These are phyloP conservation scores for Philhelius pedissequus DNA, from an alignment of 2,888 invertebrate species.

Conservation along the genomic window DNA sequence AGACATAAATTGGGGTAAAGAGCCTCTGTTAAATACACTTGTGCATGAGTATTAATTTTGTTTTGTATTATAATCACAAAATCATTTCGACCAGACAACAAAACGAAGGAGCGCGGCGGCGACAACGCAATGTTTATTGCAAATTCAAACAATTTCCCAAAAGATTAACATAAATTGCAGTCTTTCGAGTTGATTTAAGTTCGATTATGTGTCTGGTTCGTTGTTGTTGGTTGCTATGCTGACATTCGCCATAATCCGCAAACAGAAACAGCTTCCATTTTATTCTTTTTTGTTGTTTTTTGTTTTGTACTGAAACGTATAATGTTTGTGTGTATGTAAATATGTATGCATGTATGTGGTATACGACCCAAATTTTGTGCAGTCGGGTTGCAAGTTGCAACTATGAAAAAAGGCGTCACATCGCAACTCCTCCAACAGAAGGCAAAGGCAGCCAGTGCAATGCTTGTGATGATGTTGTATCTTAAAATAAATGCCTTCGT, in stretches of 20 bases:
- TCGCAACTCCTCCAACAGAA: slow-evolving; percentile 28
- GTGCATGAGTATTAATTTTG: neutral
- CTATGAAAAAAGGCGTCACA: neutral
- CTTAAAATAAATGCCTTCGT: slow-evolving; percentile 60
- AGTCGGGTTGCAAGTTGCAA: slow-evolving; percentile 44
- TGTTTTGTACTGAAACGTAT: neutral
- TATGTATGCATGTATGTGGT: too few relatives aligned
- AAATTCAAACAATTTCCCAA: slow-evolving; percentile 45
- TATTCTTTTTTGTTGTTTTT: neutral
- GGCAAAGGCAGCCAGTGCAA: neutral
- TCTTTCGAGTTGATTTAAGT: slow-evolving; percentile 50
- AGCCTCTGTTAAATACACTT: slow-evolving; percentile 30
- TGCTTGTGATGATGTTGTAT: slow-evolving; percentile 6
- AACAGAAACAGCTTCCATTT: slow-evolving; percentile 35
- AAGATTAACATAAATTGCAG: slow-evolving; percentile 53
- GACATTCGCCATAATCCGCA: slow-evolving; percentile 24
- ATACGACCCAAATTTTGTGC: slow-evolving; percentile 51
- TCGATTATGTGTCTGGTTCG: slow-evolving; percentile 36
- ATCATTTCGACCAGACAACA: slow-evolving; percentile 39
- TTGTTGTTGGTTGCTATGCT: neutral
- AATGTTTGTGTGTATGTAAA: too few relatives aligned
- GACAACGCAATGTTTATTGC: slow-evolving; percentile 13
- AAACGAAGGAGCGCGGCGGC: too few relatives aligned
- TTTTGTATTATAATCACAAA: slow-evolving; percentile 39
- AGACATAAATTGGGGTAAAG: slow-evolving; percentile 51